Base-by-base conservation (phyloP, 2,113 vertebrate species). In the Actenoides hombroni region DNA sequence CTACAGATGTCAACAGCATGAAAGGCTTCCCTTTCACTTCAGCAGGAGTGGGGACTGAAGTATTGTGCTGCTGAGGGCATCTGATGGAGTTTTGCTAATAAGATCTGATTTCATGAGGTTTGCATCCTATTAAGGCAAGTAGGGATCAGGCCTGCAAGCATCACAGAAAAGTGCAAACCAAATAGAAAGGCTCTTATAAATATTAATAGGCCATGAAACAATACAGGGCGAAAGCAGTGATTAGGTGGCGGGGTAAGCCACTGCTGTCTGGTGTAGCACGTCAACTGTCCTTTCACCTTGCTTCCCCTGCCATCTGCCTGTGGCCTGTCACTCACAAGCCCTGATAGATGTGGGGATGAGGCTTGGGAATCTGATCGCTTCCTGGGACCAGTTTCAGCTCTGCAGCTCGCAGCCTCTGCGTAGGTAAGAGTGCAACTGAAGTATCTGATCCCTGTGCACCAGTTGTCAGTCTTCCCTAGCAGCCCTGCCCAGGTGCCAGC, bases 191-290 rank as follows among this genome's bases (percentile, higher is more conserved):
- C 53, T 24, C 88, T 97, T 94, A 95, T 97, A 96, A 98, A 98
- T 98, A 98, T 98, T 98, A 98, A 98, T 95, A 94, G 74, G 20
- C 59, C 77, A 86, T 93, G 94, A 97, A 97, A 98, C 88, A 97
- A 97, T 80, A 76, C 69, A 6, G 44, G 86, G 83, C 84, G 2
- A 96, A 97, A 97, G 80, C 90, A 81, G 76, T 94, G 95, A 94
- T 94, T 79, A 70, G 73, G 7, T 23, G 46, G 31, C 20, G 15
- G 10, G n/a, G 28, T 69, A 33, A 6, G 6, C 18, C 71, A 63
- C 29, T 74, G 39, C 86, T 85, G 9, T 40, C 19, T 59, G 57
- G 16, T 74, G 9, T 63, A 80, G 79, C 53, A 67, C 51, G 51
- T 21, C 0, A 3, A 42, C 61, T 16, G 83, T 40, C 25, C n/a